Evolutionary conservation across 2,113 vertebrate genomes (phyloP).

Genomic region (Mastomys natalensis): DNA sequence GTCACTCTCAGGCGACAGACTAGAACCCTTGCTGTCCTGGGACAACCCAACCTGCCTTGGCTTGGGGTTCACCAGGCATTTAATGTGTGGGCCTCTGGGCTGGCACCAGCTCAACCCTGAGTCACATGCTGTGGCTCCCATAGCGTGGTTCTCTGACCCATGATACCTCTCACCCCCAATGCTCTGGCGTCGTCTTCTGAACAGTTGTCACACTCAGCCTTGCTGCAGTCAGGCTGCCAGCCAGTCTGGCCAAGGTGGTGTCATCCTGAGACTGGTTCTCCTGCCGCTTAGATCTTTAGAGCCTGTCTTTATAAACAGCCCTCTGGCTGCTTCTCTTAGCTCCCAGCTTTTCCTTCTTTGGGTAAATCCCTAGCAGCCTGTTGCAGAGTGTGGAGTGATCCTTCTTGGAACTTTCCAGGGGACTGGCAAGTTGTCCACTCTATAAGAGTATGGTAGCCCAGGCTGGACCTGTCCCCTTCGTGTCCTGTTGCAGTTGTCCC

Average conservation of each 20-base stretch:
- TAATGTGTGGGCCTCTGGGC: not conserved
- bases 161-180: too few species aligned
- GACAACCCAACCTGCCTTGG: not conserved
- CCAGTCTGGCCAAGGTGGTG: not conserved
- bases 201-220: too few species aligned
- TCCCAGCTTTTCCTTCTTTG: conserved; percentile 64
- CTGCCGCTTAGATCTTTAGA: not conserved
- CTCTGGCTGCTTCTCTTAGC: conserved; percentile 30
- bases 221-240: not conserved
- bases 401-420: not conserved
- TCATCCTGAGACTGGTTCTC: not conserved
- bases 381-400: not conserved
- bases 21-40: not conserved
- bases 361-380: conserved; percentile 42
- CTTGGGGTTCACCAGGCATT: not conserved
- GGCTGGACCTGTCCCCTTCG: not conserved
- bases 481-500: not conserved
- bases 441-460: not conserved
- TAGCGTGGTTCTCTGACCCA: not conserved
- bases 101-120: not conserved
- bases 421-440: not conserved
- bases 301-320: conserved; percentile 50
- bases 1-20: not conserved
- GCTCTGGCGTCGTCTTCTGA: not conserved
- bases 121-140: not conserved